phyloP scores from a whole-genome alignment of 2,888 invertebrate species.

The Aproaerema taeniolella region DNA sequence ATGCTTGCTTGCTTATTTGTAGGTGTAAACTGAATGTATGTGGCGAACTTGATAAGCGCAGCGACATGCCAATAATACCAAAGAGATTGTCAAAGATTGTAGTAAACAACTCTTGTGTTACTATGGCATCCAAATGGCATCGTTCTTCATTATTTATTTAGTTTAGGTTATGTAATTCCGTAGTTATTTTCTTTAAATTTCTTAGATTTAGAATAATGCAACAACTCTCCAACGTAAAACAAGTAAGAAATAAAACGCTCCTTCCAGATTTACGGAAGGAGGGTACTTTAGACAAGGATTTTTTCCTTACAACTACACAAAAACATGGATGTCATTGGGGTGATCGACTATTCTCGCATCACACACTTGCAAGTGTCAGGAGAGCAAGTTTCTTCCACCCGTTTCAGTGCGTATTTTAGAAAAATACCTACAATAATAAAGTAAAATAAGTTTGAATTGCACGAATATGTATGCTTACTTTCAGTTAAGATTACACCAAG shows the following conservation, averaged over 20 bases:
- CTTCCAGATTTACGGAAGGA: slow-evolving; percentile 63
- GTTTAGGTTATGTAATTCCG: not conserved
- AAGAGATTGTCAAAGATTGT: too few species aligned
- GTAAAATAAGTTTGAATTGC: not conserved
- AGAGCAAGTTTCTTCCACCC: slow-evolving; percentile 61
- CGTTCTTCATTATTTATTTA: not conserved
- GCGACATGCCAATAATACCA: too few species aligned
- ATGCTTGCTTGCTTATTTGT: too few species aligned
- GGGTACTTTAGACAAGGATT: slow-evolving; percentile 53
- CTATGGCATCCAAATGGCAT: too few species aligned
- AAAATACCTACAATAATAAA: not conserved
- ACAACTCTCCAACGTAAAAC: slow-evolving; percentile 33
- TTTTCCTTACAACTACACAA: slow-evolving; percentile 51
- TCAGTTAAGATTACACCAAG: too few species aligned
- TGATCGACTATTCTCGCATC: slow-evolving; percentile 77
- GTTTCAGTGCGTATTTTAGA: slow-evolving; percentile 52
- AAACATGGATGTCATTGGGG: slow-evolving; percentile 59
- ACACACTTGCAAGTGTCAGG: slow-evolving; percentile 77
- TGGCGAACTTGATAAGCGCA: too few species aligned
- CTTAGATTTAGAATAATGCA: not conserved
- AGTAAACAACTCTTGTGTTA: too few species aligned
- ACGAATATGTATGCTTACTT: too few species aligned
- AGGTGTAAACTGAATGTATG: too few species aligned
- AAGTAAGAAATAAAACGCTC: slow-evolving; percentile 62
- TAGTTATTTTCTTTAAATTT: too few species aligned